Base-by-base conservation (phyloP, 2,888 invertebrate genomes). In the Melanchra persicariae region DNA sequence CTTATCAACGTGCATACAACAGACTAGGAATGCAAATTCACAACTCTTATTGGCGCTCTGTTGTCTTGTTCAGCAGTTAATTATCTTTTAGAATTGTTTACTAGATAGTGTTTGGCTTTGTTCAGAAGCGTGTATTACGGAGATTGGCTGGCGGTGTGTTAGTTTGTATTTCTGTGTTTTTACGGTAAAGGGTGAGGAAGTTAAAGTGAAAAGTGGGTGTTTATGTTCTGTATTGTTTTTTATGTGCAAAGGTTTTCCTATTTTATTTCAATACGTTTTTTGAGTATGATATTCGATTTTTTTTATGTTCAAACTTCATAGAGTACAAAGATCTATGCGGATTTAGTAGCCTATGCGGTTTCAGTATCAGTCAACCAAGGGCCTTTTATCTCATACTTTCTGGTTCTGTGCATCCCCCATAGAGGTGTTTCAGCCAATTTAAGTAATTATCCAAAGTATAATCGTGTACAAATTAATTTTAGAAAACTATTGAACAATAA, bases 1-100 rank as follows among this genome's bases (percentile, higher is more conserved):
- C 82, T 84, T 88, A 88, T 88, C 89, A 88, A 67, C 83, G 83
- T 84, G 87, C 87, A 87, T 85, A 86, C 84, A 87, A 88, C 83
- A 81, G 77, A 80, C 81, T 74, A 54, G 73, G 84, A 82, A 88
- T 88, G 89, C 85, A 87, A 88, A 88, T 88, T 79, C 81, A 81
- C 85, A 79, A 79, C 84, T 87, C 87, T 84, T 87, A 85, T 87
- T 79, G 84, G 77, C 68, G 73, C 75, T 66, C 55, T 52, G 77
- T 81, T 76, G 82, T 79, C 74, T 81, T 83, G 84, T 83, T 74
- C 74, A 73, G 71, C 77, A 79, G 84, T 84, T 85, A 85, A 85
- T 85, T 84, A 85, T 84, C 73, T 85, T 83, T 66, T 69, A 77
- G 71, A 85, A 77, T 72, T 79, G 83, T 80, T 85, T 77, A 83